Evolutionary conservation across 2,797 vertebrate genomes (phyloP).

Genomic region (Morelia viridis): DNA sequence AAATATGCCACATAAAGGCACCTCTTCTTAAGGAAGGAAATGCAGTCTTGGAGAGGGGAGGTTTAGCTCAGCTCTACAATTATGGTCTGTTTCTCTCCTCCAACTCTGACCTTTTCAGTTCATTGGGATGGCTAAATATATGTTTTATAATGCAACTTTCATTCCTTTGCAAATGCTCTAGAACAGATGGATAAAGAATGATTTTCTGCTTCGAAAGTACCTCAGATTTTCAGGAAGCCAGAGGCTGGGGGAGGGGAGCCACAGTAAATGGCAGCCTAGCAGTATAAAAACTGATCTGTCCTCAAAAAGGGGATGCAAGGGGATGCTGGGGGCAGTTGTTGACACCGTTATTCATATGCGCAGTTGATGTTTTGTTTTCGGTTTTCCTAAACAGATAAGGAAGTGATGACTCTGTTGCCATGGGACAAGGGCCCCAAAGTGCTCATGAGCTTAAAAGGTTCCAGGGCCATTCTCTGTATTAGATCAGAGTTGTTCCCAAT

Average conservation of each 20-base stretch:
- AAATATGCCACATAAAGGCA: neutral
- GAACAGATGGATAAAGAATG: neutral
- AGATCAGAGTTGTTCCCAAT: slow-evolving; percentile 44
- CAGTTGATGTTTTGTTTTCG: slow-evolving; percentile 30
- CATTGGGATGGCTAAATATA: neutral
- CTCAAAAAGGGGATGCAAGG: slow-evolving; percentile 49
- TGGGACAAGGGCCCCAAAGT: slow-evolving; percentile 46
- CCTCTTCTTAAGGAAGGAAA: neutral
- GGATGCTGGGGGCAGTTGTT: slow-evolving; percentile 46
- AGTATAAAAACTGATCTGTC: slow-evolving; percentile 29
- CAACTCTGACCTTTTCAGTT: neutral
- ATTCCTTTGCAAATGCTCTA: neutral
- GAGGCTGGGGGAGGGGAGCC: neutral
- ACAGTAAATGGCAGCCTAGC: no score
- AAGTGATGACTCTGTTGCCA: slow-evolving; percentile 43
- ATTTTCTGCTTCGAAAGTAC: neutral
- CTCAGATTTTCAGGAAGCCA: slow-evolving; percentile 38
- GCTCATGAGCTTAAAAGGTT: slow-evolving; percentile 34
- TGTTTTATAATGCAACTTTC: neutral
- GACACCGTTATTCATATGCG: slow-evolving; percentile 54
- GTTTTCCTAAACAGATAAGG: slow-evolving; percentile 58
- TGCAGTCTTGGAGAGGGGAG: neutral
- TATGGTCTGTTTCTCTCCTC: neutral
- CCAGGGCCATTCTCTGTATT: slow-evolving; percentile 42
- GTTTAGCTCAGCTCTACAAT: neutral